phyloP scores from a whole-genome alignment of 2,113 vertebrate genomes.

The Petrocephalus zakoni region DNA sequence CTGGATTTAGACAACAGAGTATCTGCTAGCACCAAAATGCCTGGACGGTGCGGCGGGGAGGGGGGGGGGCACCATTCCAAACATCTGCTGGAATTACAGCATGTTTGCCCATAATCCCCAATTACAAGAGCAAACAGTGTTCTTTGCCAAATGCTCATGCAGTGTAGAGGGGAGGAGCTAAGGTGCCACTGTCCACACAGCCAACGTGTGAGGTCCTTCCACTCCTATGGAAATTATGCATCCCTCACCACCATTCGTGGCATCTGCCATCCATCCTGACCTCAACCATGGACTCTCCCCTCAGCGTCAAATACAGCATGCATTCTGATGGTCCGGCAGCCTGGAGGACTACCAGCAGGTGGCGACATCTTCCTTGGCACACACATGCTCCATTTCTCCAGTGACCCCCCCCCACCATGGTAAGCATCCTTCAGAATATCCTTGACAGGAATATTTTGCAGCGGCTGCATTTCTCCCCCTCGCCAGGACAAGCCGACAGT shows the following conservation, averaged over 20 bases:
- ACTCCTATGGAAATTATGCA: neutral
- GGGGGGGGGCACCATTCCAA: neutral
- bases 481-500: neutral
- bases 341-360: neutral
- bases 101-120: neutral
- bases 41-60: neutral
- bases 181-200: neutral
- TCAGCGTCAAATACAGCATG: neutral
- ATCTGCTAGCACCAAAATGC: neutral
- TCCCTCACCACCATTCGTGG: neutral
- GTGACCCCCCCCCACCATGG: neutral
- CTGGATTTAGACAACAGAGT: neutral
- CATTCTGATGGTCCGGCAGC: neutral
- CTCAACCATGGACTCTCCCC: neutral
- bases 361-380: neutral
- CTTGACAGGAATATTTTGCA: neutral
- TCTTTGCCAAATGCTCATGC: neutral
- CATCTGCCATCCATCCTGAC: neutral
- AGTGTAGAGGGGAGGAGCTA: neutral
- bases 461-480: neutral
- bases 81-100: neutral
- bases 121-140: conserved; percentile 9
- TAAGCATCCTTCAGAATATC: neutral
- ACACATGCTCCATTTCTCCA: neutral
- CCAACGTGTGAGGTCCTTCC: neutral